Conservation (phyloP, 1,140 invertebrate genomes). For the Microplitis demolitor region DNA sequence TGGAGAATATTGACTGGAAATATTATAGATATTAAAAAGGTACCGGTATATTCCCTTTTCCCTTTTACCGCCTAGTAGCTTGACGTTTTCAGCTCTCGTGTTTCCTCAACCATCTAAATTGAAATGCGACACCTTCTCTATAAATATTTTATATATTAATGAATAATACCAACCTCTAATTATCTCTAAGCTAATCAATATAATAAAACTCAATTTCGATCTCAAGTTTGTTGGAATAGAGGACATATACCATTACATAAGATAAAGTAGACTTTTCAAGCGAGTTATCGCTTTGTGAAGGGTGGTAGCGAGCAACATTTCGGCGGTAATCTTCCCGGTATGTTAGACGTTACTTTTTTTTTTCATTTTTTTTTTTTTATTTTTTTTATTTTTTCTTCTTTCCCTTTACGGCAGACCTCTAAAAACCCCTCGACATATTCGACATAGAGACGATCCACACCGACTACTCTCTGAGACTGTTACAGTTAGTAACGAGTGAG, state of each 20-base stretch:
- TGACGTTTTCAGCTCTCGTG: constrained; percentile 32
- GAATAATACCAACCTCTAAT: too few species aligned
- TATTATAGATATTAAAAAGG: constrained; percentile 53
- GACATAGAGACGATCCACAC: neutral
- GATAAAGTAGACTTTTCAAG: neutral
- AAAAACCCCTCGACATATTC: neutral
- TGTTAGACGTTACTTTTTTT: constrained; percentile 44
- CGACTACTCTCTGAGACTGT: neutral
- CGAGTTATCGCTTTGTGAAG: constrained; percentile 1
- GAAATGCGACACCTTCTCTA: too few species aligned
- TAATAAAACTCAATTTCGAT: too few species aligned
- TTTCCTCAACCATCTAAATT: constrained; percentile 22
- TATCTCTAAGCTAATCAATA: too few species aligned
- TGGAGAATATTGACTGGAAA: constrained; percentile 50
- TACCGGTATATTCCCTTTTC: neutral
- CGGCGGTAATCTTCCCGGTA: constrained; percentile 44
- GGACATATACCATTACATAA: constrained; percentile 11
- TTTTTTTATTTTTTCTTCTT: neutral
- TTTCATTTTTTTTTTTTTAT: constrained; percentile 2
- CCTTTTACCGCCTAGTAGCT: neutral
- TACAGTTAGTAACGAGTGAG: neutral
- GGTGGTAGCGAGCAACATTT: constrained; percentile 29
- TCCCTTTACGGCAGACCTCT: too few species aligned
- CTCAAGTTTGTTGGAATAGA: too few species aligned
- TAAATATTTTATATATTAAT: too few species aligned